Conservation (phyloP, 1,140 invertebrate genomes). For the Mylabris phalerata region DNA sequence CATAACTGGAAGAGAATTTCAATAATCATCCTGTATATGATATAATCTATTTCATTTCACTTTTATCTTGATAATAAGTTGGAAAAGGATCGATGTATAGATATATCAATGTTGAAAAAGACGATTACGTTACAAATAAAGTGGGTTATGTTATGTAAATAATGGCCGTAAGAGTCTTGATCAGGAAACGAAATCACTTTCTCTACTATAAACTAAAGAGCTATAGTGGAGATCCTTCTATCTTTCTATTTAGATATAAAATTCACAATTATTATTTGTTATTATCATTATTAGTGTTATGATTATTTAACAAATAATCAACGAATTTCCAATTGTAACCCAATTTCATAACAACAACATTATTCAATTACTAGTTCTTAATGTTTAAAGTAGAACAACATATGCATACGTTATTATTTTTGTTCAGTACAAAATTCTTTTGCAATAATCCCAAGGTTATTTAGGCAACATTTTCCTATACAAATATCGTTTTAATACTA, state of each 20-base stretch:
- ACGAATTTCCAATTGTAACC: no score
- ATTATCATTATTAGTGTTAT: no score
- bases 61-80: no score
- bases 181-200: constrained; percentile 20
- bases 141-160: constrained; percentile 18
- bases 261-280: not conserved
- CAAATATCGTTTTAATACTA: not conserved
- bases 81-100: no score
- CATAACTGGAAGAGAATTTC: no score
- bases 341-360: no score
- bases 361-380: no score
- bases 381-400: not conserved
- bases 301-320: no score
- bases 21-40: no score
- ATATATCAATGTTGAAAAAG: not conserved
- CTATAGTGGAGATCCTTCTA: not conserved
- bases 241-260: not conserved
- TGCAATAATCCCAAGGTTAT: constrained; percentile 8
- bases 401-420: constrained; percentile 6
- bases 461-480: not conserved
- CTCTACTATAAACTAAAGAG: not conserved
- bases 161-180: constrained; percentile 1
- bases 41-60: no score
- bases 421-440: constrained; percentile 1
- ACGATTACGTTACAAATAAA: constrained; percentile 1